Percentiles rank a stretch among this genome's conserved stretches.
Conservation (phyloP, 2,797 vertebrate genomes). For the Sebastes cheni region DNA sequence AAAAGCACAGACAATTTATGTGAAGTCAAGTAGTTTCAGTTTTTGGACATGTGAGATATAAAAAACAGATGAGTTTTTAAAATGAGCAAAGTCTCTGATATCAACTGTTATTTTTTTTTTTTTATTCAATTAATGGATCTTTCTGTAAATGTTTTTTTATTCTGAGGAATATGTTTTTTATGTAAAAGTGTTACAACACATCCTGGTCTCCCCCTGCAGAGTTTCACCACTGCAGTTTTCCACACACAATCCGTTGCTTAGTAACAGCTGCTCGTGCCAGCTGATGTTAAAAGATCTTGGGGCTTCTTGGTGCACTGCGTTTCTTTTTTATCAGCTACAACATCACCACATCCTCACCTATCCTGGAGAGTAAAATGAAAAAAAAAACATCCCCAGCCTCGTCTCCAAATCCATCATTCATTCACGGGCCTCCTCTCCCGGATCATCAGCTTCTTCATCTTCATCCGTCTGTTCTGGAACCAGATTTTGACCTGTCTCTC, state of each 20-base stretch:
- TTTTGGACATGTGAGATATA: slow-evolving; percentile 28
- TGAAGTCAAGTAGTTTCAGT: slow-evolving; percentile 49
- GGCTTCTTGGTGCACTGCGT: slow-evolving; percentile 19
- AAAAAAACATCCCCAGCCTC: background rate
- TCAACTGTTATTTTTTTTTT: background rate
- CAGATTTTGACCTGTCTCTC: slow-evolving; percentile 96
- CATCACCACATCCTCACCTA: slow-evolving; percentile 7
- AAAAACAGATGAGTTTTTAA: slow-evolving; percentile 44
- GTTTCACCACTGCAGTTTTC: slow-evolving; percentile 17
- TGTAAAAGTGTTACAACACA: slow-evolving; percentile 37
- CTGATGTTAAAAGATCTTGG: slow-evolving; percentile 10
- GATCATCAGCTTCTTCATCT: slow-evolving; percentile 96
- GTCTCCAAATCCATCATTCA: slow-evolving; percentile 59
- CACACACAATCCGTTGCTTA: slow-evolving; percentile 22
- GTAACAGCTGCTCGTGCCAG: slow-evolving; percentile 17
- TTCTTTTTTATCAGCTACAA: slow-evolving; percentile 15
- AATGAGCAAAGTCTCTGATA: slow-evolving; percentile 30
- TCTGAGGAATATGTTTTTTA: background rate
- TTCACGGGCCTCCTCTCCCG: slow-evolving; percentile 84
- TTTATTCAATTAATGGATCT: slow-evolving; percentile 26
- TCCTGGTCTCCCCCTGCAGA: slow-evolving; percentile 34
- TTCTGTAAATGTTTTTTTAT: background rate
- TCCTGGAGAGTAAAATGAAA: background rate
- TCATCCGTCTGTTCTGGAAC: slow-evolving; percentile 97
- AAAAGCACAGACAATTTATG: slow-evolving; percentile 44